Evolutionary conservation across 2,113 vertebrate species (phyloP).

Genomic region (Phycodurus eques): DNA sequence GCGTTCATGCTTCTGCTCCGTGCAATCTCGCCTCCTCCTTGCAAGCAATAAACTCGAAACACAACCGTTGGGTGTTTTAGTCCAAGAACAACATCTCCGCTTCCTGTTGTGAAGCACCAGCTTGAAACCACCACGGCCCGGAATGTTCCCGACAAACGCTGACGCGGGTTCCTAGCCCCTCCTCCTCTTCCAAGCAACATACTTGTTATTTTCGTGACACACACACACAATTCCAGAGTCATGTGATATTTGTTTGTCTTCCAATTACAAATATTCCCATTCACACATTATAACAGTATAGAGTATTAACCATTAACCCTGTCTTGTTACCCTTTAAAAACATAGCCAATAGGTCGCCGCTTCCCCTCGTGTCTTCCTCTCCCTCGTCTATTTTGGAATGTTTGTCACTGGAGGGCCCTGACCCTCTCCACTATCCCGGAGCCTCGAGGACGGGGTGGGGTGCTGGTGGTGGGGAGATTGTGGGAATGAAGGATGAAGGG

Average conservation of each 20-base stretch:
- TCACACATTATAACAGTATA: background rate
- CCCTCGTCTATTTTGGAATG: slow-evolving; percentile 60
- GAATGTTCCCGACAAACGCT: slow-evolving; percentile 29
- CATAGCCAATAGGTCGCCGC: background rate
- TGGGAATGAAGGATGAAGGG: slow-evolving; percentile 4
- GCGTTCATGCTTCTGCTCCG: background rate
- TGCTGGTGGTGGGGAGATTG: background rate
- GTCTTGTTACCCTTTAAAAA: slow-evolving; percentile 2
- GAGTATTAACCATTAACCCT: background rate
- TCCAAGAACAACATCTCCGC: slow-evolving; percentile 54
- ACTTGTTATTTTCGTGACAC: background rate
- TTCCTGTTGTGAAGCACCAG: slow-evolving; percentile 59
- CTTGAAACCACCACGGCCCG: slow-evolving; percentile 25
- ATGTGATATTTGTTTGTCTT: slow-evolving; percentile 43
- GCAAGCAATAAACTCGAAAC: slow-evolving; percentile 1
- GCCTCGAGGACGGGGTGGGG: background rate
- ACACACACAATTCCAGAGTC: slow-evolving; percentile 18
- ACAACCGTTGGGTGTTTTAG: slow-evolving; percentile 1
- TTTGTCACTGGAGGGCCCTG: slow-evolving; percentile 53
- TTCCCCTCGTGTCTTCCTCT: slow-evolving; percentile 57
- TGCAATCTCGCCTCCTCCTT: background rate
- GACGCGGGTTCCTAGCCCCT: slow-evolving; percentile 5
- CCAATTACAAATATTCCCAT: slow-evolving; percentile 32
- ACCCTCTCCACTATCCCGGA: slow-evolving; percentile 31
- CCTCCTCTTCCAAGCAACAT: slow-evolving; percentile 1